Evolutionary conservation across 2,113 vertebrate genomes (phyloP).

Genomic region (Coracopsis vasa): DNA sequence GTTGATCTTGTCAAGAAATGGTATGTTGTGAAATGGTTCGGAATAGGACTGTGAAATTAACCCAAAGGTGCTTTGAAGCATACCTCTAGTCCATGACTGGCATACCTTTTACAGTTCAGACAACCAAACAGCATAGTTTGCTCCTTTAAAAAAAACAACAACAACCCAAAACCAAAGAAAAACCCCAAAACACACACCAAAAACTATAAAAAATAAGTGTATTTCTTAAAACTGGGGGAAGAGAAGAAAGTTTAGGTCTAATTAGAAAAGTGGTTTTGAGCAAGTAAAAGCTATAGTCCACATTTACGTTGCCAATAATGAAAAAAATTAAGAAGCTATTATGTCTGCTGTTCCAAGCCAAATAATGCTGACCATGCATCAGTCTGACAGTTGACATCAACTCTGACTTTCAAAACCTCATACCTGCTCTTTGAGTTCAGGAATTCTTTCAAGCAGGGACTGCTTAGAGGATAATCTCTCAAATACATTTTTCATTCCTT

Average conservation of each 20-base stretch:
- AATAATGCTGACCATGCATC: neutral
- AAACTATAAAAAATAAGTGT: neutral
- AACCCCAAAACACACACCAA: neutral
- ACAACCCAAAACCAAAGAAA: neutral
- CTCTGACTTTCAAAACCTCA: neutral
- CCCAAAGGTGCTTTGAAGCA: neutral
- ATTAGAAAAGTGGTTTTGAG: neutral
- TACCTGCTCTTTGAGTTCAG: conserved; percentile 18
- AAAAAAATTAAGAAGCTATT: neutral
- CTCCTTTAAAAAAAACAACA: neutral
- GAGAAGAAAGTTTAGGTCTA: neutral
- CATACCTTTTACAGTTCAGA: neutral
- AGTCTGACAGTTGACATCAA: neutral
- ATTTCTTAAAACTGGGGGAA: neutral
- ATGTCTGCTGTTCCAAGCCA: neutral
- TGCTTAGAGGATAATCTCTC: neutral
- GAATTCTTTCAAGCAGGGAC: neutral
- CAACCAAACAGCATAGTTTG: neutral
- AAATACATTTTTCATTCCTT: conserved; percentile 44
- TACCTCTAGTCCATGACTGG: neutral
- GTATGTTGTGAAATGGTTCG: neutral
- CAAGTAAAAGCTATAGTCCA: neutral
- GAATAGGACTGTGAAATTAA: neutral
- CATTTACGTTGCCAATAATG: neutral
- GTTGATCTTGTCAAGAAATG: neutral